phyloP scores from a whole-genome alignment of 2,797 vertebrate species.

The Neosilurus mollespiculum region DNA sequence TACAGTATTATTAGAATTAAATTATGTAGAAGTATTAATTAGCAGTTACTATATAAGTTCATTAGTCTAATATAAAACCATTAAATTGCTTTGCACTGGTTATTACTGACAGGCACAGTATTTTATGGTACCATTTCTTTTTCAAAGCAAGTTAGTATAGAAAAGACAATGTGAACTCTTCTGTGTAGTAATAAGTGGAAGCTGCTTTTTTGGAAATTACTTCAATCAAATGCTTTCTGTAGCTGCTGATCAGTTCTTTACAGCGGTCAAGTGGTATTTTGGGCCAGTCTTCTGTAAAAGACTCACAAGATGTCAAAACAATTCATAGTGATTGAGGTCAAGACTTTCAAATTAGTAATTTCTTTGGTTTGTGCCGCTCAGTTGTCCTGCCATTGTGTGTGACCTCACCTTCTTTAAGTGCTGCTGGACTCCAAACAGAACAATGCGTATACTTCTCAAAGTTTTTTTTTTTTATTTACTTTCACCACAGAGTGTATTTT shows the following conservation, averaged over 20 bases:
- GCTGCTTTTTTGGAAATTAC: neutral
- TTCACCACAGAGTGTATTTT: neutral
- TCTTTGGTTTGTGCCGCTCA: neutral
- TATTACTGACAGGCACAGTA: neutral
- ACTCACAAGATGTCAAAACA: neutral
- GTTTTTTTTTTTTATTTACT: neutral
- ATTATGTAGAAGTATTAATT: neutral
- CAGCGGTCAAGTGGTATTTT: neutral
- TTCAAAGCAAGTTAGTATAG: neutral
- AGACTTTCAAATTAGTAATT: conserved; percentile 13
- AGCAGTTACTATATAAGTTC: neutral
- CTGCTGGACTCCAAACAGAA: neutral
- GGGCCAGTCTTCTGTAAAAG: neutral
- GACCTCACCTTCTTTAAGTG: neutral
- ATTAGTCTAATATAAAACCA: neutral
- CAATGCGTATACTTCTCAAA: neutral
- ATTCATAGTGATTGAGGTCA: conserved; percentile 22
- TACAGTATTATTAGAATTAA: no score
- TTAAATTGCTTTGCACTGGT: neutral
- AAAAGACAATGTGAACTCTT: neutral
- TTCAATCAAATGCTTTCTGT: neutral
- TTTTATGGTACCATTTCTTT: neutral
- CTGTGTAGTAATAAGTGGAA: neutral
- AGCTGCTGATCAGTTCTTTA: conserved; percentile 19
- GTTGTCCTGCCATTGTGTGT: neutral